Conservation (phyloP, 2,113 vertebrate species). For the Fulica atra region DNA sequence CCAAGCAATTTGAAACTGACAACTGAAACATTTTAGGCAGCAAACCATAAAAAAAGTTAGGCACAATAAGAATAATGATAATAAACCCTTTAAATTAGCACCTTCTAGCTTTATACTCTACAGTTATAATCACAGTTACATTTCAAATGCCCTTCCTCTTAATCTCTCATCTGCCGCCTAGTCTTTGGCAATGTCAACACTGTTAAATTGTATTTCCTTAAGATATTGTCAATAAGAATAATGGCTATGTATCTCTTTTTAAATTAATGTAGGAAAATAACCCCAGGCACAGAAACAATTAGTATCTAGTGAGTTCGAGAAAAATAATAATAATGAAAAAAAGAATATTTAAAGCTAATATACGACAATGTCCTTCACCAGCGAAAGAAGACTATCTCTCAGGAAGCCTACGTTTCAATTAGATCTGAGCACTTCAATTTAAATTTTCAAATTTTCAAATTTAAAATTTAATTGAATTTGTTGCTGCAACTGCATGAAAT, state of each 20-base stretch:
- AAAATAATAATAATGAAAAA: background rate
- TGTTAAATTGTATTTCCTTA: background rate
- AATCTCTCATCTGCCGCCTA: background rate
- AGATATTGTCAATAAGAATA: background rate
- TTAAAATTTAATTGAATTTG: slow-evolving; percentile 1
- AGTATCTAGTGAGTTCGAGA: background rate
- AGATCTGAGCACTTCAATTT: no score
- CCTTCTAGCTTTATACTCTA: background rate
- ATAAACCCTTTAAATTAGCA: background rate
- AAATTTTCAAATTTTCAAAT: no score
- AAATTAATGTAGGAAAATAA: background rate
- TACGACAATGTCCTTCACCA: background rate
- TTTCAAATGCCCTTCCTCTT: background rate
- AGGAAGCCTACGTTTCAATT: background rate
- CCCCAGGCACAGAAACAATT: background rate
- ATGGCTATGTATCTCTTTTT: background rate
- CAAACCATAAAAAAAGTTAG: background rate
- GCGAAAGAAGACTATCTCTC: background rate
- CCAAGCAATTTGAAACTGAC: background rate
- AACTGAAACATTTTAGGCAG: background rate
- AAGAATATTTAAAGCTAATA: background rate
- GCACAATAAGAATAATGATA: background rate
- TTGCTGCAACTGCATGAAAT: background rate
- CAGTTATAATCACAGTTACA: background rate
- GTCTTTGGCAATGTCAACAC: background rate